These are phyloP conservation scores for Palythoa caribaeorum DNA, from an alignment of 92 coral and sea anemone genomes.

Conservation along the genomic window DNA sequence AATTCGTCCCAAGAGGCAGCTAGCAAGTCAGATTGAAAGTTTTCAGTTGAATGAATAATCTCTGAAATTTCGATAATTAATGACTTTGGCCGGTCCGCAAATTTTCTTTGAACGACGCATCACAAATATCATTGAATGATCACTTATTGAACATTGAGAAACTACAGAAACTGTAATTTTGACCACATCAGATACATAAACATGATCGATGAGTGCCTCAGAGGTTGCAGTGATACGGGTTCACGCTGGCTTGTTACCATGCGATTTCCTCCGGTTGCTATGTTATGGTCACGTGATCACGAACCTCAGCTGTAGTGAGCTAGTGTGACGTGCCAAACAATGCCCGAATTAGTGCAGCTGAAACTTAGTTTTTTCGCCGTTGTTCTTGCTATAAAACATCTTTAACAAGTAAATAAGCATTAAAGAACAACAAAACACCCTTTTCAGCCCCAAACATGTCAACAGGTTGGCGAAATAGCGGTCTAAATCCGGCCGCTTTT, in stretches of 20 bases:
- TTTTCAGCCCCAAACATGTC: neutral
- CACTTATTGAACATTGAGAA: neutral
- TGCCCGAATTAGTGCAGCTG: neutral
- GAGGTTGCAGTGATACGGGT: conserved; percentile 3
- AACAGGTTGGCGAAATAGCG: neutral
- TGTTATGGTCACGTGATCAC: conserved; percentile 8
- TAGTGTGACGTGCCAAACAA: neutral
- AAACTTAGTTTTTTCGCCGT: neutral
- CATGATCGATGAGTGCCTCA: conserved; percentile 12
- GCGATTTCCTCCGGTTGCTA: conserved; percentile 16
- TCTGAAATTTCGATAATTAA: conserved; percentile 24
- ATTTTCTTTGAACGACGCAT: conserved; percentile 24
- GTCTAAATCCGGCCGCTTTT: neutral
- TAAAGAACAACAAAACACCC: neutral
- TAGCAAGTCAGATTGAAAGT: conserved; percentile 19
- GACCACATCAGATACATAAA: neutral
- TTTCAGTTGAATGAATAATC: conserved; percentile 29
- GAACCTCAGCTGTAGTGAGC: neutral
- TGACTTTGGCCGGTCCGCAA: conserved; percentile 13
- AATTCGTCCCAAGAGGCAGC: conserved; percentile 32
- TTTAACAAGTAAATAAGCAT: neutral
- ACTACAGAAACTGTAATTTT: neutral
- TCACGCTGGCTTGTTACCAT: conserved; percentile 7
- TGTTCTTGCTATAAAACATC: neutral
- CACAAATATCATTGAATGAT: neutral